A percentile compares a stretch with the other conserved stretches of the same genome.
phyloP scores from a whole-genome alignment of 2,113 vertebrate genomes.

The Ailuropoda melanoleuca region DNA sequence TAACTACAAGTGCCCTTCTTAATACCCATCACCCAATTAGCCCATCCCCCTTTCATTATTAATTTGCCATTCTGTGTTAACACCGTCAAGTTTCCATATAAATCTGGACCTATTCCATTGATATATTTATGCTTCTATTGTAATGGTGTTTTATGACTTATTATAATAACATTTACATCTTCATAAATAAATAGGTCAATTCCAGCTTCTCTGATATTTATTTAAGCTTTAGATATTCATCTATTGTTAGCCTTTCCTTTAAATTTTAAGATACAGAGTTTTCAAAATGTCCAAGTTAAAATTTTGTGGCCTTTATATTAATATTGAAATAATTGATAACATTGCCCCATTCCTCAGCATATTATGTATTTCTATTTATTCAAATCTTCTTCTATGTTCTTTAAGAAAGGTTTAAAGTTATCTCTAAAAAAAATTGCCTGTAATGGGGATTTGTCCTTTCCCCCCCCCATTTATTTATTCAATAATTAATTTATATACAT shows the following conservation, averaged over 20 bases:
- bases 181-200: neutral
- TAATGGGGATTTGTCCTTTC: neutral
- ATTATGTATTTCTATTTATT: neutral
- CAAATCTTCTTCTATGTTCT: neutral
- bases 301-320: neutral
- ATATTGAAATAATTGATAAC: neutral
- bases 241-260: neutral
- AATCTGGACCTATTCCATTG: neutral
- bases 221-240: neutral
- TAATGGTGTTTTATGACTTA: neutral
- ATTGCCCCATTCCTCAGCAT: neutral
- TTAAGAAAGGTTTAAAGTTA: neutral
- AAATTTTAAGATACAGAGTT: neutral
- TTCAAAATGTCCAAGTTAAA: neutral
- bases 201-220: neutral
- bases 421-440: neutral
- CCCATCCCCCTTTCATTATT: neutral
- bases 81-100: neutral
- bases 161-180: neutral
- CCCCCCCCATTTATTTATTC: neutral
- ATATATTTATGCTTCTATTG: neutral
- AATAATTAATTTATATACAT: neutral
- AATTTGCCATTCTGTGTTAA: neutral
- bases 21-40: neutral
- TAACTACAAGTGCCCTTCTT: neutral